Evolutionary conservation across 2,888 invertebrate species (phyloP), one percentile per base, ranked within the genome.

Genomic region (Mesopsocus fuscifrons): DNA sequence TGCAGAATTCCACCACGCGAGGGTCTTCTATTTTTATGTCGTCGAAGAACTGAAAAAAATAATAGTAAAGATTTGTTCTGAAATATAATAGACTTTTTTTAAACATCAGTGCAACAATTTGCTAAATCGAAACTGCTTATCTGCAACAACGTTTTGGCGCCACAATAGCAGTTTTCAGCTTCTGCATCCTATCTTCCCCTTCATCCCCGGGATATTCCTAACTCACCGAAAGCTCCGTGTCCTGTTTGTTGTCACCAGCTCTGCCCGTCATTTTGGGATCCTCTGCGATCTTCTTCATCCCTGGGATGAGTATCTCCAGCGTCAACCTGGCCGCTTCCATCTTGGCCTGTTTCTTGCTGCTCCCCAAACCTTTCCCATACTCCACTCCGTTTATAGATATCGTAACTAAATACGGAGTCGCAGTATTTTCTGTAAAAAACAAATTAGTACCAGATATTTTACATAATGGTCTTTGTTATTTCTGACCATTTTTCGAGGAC

Each of bases 331-430:
- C 92, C 23, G 97, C 95, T 49, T 88, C 87, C 1, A 87, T 77
- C 66, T 97, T 97, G 21, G 97, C 97, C 59, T 83, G 80, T 51
- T 94, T 88, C 63, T 98, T 98, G 62, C 89, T 92, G 45, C 84
- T 81, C 8, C 95, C 97, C 60, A 77, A 82, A 0, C 97, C 97
- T 26, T 80, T 77, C 4, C 95, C 95, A 63, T 97, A 94, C 57
- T 85, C 80, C 68, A 92, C 80, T 51, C 80, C 82, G 58, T 85
- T 84, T 52, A 95, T 92, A 49, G 77, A 76, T 43, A 95, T 89
- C 2, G 88, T 88, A 9, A 94, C 94, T 44, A 88, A 80, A 64
- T 92, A 95, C 1, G 95, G 95, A 0, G 82, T 85, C 3, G 84
- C 75, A 2, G 92, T 85, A 65, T 92, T 92, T 63, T 89, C 87